Base-by-base conservation (phyloP, 2,113 vertebrate genomes). In the Hiodon tergisus region DNA sequence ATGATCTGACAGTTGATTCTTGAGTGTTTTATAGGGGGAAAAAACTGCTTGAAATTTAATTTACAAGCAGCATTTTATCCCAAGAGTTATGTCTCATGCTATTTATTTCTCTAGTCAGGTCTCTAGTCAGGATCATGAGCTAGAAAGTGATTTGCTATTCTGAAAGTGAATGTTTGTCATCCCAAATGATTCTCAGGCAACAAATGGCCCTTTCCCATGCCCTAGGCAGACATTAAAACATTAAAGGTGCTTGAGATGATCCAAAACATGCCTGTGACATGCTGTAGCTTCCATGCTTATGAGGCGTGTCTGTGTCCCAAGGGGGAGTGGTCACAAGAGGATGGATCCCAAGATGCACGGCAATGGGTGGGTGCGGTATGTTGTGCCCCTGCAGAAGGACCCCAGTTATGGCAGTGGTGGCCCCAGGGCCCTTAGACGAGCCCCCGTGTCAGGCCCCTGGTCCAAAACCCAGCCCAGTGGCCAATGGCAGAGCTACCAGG, bases 341-440 rank as follows among this genome's bases (percentile, higher is more conserved):
- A 94, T 98, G 1, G 84, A 83, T 62, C 95, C 97, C 1, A 95
- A 95, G 54, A 93, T 88, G 78, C 96, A 98, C 0, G 96, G 95
- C 14, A 98, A 95, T 31, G 95, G 97, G 0, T 95, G 91, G 82
- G 91, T 93, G 60, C 94, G 94, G 0, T 93, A 93, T 76, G 91
- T 93, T 67, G 79, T 93, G 60, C 88, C 94, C 0, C 73, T 94
- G 71, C 92, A 94, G 82, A 94, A 87, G 0, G 90, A 94, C 53
- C 83, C 85, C 0, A 83, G 87, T 0, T 91, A 87, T 68, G 55
- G 54, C 55, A 72, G 76, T 1, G 71, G 59, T 16, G 73, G 17
- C 46, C 85, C 72, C 78, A 86, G 82, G 70, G 90, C 89, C 72
- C 91, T 91, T 75, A 87, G 86, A 4, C 92, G 91, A 73, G 85